phyloP scores from a whole-genome alignment of 2,113 vertebrate species.

The Xiphophorus maculatus region DNA sequence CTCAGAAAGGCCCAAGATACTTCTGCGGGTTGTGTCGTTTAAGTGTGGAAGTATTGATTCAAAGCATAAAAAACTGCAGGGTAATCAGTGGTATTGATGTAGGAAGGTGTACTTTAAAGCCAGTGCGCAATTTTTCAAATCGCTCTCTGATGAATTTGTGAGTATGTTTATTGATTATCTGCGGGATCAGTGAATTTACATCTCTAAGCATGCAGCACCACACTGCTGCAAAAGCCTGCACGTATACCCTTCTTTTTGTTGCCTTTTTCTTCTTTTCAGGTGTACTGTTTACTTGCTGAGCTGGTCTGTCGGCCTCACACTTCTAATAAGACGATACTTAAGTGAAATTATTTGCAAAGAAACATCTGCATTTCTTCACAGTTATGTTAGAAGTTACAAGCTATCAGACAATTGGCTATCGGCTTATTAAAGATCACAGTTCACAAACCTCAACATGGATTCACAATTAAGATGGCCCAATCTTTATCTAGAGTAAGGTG shows the following conservation, averaged over 20 bases:
- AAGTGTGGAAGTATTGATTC: constrained; percentile 54
- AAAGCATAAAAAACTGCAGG: constrained; percentile 38
- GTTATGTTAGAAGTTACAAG: constrained; percentile 25
- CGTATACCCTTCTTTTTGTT: background rate
- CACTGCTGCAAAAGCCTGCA: background rate
- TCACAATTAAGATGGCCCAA: constrained; percentile 41
- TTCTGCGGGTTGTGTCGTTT: constrained; percentile 37
- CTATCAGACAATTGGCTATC: constrained; percentile 47
- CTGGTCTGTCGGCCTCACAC: background rate
- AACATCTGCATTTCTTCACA: constrained; percentile 13
- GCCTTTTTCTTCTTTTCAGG: constrained; percentile 14
- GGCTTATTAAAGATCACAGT: constrained; percentile 45
- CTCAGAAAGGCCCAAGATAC: constrained; percentile 39
- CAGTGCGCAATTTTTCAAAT: constrained; percentile 42
- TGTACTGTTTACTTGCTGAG: background rate
- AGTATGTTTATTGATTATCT: constrained; percentile 53
- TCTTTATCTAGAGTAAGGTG: constrained; percentile 33
- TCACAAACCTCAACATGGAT: constrained; percentile 29
- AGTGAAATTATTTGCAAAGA: constrained; percentile 12
- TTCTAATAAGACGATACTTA: background rate
- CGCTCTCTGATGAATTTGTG: constrained; percentile 21
- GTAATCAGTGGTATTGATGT: constrained; percentile 52
- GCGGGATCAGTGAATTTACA: constrained; percentile 41
- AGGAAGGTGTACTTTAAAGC: constrained; percentile 38
- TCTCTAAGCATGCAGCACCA: constrained; percentile 37